A percentile compares a stretch with the other conserved stretches of the same genome.
phyloP scores from a whole-genome alignment of 2,797 vertebrate genomes.

The Sebastolobus alascanus region DNA sequence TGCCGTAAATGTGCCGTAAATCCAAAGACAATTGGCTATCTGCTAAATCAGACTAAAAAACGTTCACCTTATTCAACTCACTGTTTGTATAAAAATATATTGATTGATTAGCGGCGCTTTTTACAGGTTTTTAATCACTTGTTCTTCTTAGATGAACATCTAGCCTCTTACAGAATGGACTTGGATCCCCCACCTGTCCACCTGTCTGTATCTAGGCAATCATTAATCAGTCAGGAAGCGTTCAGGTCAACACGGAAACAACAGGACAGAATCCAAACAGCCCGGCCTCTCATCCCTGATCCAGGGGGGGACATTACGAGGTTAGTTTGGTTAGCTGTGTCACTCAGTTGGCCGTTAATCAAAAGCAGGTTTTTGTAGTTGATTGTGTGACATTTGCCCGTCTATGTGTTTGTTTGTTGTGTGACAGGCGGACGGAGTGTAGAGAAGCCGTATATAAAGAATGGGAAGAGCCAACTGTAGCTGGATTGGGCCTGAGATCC shows the following conservation, averaged over 20 bases:
- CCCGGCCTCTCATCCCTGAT: not conserved
- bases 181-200: constrained; percentile 72
- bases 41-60: not conserved
- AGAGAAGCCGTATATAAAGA: not conserved
- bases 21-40: not conserved
- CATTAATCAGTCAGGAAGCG: constrained; percentile 77
- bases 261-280: not conserved
- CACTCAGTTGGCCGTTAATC: not conserved
- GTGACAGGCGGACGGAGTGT: not conserved
- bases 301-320: no score
- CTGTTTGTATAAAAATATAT: not conserved
- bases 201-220: constrained; percentile 76
- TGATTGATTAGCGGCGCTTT: not conserved
- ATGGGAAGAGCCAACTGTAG: constrained; percentile 85
- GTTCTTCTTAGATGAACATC: not conserved
- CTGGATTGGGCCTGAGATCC: constrained; percentile 80
- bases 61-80: not conserved
- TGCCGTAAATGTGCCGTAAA: not conserved
- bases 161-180: constrained; percentile 62
- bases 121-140: not conserved
- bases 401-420: not conserved
- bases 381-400: not conserved
- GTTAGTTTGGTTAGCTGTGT: not conserved
- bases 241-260: constrained; percentile 41
- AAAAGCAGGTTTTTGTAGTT: not conserved